phyloP scores from a whole-genome alignment of 1,140 invertebrate genomes.

The Caenorhabditis inopinata region DNA sequence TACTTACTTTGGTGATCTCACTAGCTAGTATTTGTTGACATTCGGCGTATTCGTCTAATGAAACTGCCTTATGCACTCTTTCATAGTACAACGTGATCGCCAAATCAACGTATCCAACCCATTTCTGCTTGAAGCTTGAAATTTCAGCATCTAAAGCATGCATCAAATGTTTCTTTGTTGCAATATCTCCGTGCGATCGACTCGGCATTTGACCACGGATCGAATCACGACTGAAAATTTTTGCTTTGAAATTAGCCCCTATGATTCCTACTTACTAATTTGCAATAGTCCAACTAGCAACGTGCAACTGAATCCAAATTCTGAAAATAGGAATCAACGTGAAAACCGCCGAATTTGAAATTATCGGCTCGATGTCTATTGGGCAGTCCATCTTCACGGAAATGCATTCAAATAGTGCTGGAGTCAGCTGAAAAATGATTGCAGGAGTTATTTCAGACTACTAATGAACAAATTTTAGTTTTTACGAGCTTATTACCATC shows the following conservation, averaged over 20 bases:
- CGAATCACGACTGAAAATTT: neutral
- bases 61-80: neutral
- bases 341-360: neutral
- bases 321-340: neutral
- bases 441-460: no score
- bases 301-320: neutral
- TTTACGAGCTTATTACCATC: no score
- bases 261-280: neutral
- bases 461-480: no score
- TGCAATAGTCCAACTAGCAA: neutral
- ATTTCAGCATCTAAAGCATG: neutral
- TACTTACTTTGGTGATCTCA: neutral
- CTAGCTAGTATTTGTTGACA: neutral
- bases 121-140: conserved; percentile 16
- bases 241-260: neutral
- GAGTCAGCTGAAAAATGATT: neutral
- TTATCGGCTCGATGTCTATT: neutral
- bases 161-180: neutral
- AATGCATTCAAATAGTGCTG: neutral
- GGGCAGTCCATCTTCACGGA: conserved; percentile 12
- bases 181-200: neutral
- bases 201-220: neutral
- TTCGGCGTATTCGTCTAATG: neutral
- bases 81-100: neutral
- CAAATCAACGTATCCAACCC: conserved; percentile 6